Base-by-base conservation (phyloP, 92 coral and sea anemone species). In the Anthopleura xanthogrammica region DNA sequence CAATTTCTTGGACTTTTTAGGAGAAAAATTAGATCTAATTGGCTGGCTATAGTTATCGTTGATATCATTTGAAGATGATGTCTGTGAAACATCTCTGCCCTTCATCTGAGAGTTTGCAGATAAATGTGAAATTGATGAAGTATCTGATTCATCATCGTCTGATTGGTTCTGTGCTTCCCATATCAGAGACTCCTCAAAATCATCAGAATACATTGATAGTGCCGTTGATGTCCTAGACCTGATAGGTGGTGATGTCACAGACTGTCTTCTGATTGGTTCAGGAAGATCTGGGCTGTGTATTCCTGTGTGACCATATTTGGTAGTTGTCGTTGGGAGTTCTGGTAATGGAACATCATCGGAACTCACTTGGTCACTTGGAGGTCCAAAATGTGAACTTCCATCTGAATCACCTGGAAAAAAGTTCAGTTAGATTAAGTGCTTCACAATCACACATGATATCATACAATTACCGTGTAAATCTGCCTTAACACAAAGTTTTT, bases 191-290 rank as follows among this genome's bases (percentile, higher is more conserved):
- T 83, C 90, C 75, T 90, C 89, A 90, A 90, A 85, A 79, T 90
- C 93, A 50, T 87, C 93, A 46, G 93, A 87, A 58, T 85, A 90
- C 89, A 87, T 90, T 9, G 87, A 84, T 60, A 90, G 42, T 3
- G 91, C 91, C 2, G 93, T 85, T 39, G 88, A 85, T 50, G 88
- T 60, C 50, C 88, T 65, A 8, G 88, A 85, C 56, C 79, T 66
- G 11, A n/a, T 65, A 6, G 76, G 42, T 70, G 72, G 83, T 68
- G 88, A 84, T 9, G 76, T 75, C 17, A 80, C 66, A 46, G 84
- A 81, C 74, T 75, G 39, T n/a, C 84, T 65, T 81, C 77, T 68
- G 36, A 58, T 70, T 9, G 43, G 72, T 14, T 40, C 86, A 42
- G 82, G 88, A 1, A 42, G 75, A 54, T 86, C 90, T 43, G 88